phyloP scores from a whole-genome alignment of 2,113 vertebrate genomes.

The Piaya cayana region DNA sequence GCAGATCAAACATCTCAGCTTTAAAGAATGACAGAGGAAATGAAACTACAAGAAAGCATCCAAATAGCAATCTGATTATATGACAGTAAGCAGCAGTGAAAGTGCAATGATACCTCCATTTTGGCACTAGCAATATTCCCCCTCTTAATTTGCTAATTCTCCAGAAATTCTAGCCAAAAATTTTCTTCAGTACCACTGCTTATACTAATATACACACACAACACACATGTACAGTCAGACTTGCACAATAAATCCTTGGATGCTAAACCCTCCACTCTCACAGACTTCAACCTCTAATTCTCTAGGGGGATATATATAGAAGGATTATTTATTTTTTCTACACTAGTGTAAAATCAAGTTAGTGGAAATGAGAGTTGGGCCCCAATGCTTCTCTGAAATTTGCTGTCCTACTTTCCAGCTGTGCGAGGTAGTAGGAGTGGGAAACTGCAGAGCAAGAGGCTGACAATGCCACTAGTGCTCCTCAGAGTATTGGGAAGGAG shows the following conservation, averaged over 20 bases:
- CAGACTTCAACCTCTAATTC: background rate
- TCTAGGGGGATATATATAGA: background rate
- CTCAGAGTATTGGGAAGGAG: background rate
- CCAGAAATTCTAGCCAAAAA: background rate
- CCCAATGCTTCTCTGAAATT: background rate
- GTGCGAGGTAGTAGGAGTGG: slow-evolving; percentile 31
- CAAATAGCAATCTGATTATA: background rate
- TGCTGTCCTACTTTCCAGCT: background rate
- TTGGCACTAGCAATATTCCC: background rate
- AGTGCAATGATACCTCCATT: background rate
- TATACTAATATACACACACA: background rate
- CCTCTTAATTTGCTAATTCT: background rate
- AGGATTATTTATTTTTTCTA: slow-evolving; percentile 7
- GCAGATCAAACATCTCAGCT: background rate
- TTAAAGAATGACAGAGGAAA: slow-evolving; percentile 11
- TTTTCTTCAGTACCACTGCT: background rate
- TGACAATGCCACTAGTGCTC: background rate
- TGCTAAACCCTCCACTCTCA: background rate
- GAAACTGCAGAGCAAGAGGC: slow-evolving; percentile 28
- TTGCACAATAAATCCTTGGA: background rate
- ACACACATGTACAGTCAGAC: background rate
- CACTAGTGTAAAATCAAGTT: background rate
- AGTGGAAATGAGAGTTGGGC: background rate
- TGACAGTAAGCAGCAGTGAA: slow-evolving; percentile 2
- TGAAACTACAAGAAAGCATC: background rate